phyloP scores from a whole-genome alignment of 2,797 vertebrate species.

The Picus viridis region DNA sequence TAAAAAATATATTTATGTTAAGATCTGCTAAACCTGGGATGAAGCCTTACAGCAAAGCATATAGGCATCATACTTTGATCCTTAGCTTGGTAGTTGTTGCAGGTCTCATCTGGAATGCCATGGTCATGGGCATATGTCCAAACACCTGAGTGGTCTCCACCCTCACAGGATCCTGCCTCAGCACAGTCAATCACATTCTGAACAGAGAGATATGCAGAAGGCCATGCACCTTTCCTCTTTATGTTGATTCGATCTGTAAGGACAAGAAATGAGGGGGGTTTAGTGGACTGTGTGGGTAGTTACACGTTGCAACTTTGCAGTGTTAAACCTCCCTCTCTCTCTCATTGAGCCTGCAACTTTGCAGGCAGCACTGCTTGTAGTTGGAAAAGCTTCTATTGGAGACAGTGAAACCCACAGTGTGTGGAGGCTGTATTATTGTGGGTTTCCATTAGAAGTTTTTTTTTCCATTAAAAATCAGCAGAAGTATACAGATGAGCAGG shows the following conservation, averaged over 20 bases:
- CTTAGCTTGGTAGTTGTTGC: conserved; percentile 98
- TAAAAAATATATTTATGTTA: no score
- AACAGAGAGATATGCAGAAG: conserved; percentile 91
- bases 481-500: neutral
- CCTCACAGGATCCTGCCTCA: conserved; percentile 85
- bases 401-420: neutral
- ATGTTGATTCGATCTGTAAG: conserved; percentile 94
- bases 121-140: conserved; percentile 88
- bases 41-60: neutral
- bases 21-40: neutral
- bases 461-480: conserved; percentile 16
- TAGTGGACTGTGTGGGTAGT: fast-evolving
- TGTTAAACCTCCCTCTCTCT: neutral
- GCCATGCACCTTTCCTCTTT: conserved; percentile 90
- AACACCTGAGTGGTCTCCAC: conserved; percentile 87
- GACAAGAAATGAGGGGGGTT: neutral
- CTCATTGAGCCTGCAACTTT: neutral
- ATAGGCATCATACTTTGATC: conserved; percentile 84
- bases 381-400: neutral
- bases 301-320: neutral
- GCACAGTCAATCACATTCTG: conserved; percentile 94
- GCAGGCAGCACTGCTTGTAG: neutral
- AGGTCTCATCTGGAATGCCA: conserved; percentile 96
- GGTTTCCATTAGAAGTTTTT: neutral
- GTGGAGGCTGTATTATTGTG: neutral